Evolutionary conservation across 92 coral and sea anemone species (phyloP).

Genomic region (Zoanthus gigantus): DNA sequence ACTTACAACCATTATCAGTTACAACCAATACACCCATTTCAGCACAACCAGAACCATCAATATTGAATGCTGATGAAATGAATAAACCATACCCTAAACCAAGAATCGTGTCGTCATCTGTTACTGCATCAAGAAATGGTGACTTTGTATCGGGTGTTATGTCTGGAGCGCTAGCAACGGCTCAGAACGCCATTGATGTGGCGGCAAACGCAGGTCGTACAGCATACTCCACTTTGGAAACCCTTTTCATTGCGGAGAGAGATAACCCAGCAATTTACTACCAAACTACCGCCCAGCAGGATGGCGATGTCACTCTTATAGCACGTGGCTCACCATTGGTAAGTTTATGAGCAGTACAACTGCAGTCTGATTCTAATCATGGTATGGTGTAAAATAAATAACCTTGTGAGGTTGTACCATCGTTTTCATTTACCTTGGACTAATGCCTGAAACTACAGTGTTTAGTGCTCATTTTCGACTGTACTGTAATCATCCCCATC

Average conservation of each 20-base stretch:
- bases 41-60: conserved; percentile 59
- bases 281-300: conserved; percentile 7
- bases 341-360: not conserved
- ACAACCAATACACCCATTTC: conserved; percentile 59
- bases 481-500: no score
- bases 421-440: no score
- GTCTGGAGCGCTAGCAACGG: conserved; percentile 85
- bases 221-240: conserved; percentile 76
- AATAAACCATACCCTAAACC: conserved; percentile 2
- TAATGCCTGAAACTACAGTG: no score
- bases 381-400: not conserved
- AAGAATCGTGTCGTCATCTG: conserved; percentile 31
- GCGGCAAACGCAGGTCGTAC: conserved; percentile 74
- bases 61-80: conserved; percentile 12
- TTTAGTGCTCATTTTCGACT: no score
- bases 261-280: conserved; percentile 17
- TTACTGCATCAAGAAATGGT: conserved; percentile 34
- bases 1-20: not conserved
- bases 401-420: not conserved
- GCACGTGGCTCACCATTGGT: conserved; percentile 7
- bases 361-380: not conserved
- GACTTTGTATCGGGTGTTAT: conserved; percentile 77
- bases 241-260: conserved; percentile 50
- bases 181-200: conserved; percentile 72
- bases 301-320: conserved; percentile 12